Evolutionary conservation across 1,140 invertebrate genomes (phyloP).

Genomic region (Rhopalosiphum padi): DNA sequence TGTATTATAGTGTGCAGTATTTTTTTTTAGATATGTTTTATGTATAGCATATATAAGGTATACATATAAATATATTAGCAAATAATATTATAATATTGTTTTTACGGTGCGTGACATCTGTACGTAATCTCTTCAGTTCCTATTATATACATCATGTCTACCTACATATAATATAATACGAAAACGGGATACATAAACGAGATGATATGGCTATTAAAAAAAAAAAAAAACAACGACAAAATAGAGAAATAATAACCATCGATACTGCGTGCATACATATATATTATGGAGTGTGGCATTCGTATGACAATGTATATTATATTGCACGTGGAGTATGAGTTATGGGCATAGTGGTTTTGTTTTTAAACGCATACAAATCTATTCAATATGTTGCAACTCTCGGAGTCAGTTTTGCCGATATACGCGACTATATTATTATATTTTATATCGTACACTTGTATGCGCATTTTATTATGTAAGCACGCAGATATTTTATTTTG

Average conservation of each 20-base stretch:
- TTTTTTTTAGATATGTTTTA: neutral
- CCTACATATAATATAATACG: neutral
- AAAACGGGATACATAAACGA: neutral
- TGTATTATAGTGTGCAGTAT: neutral
- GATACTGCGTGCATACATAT: neutral
- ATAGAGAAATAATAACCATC: conserved; percentile 17
- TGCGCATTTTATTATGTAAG: neutral
- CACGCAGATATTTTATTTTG: neutral
- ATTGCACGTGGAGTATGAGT: neutral
- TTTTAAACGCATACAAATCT: conserved; percentile 1
- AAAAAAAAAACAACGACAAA: neutral
- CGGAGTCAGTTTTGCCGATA: neutral
- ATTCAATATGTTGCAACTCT: conserved; percentile 22
- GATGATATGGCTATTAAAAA: neutral
- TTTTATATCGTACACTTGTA: neutral
- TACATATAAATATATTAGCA: conserved; percentile 10
- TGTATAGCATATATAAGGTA: neutral
- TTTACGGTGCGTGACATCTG: conserved; percentile 15
- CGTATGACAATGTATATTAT: conserved; percentile 3
- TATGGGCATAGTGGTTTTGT: neutral
- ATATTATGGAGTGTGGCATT: neutral
- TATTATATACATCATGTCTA: neutral
- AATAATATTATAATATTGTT: conserved; percentile 14
- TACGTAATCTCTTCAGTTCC: neutral
- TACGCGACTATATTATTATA: neutral